Conservation (phyloP, 2,113 vertebrate genomes). For the Henicopernis longicauda region DNA sequence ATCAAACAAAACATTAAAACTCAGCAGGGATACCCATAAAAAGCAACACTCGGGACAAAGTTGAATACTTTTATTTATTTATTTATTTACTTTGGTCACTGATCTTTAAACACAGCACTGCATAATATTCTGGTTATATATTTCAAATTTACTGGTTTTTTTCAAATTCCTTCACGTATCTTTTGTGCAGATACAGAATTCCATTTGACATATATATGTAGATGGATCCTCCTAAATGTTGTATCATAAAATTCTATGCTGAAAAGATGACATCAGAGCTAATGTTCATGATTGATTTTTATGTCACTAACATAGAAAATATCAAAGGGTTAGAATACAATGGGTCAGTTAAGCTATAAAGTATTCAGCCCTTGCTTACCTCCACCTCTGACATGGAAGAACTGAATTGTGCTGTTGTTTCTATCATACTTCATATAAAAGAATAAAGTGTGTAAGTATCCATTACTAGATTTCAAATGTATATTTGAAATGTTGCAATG, state of each 20-base stretch:
- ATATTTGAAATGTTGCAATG: neutral
- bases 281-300: neutral
- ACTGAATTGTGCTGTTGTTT: neutral
- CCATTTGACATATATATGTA: neutral
- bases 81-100: neutral
- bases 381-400: neutral
- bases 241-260: neutral
- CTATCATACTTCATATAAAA: neutral
- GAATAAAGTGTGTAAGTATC: neutral
- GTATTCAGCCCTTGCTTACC: neutral
- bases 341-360: neutral
- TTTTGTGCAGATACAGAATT: neutral
- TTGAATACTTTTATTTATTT: neutral
- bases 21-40: neutral
- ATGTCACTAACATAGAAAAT: neutral
- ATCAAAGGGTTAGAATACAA: neutral
- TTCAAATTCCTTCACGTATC: neutral
- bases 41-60: neutral
- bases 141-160: neutral
- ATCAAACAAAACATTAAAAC: neutral
- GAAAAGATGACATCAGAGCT: neutral
- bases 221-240: neutral
- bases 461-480: constrained; percentile 20
- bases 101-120: neutral
- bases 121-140: neutral